phyloP scores from a whole-genome alignment of 2,888 invertebrate genomes.

The Synanthedon formicaeformis region DNA sequence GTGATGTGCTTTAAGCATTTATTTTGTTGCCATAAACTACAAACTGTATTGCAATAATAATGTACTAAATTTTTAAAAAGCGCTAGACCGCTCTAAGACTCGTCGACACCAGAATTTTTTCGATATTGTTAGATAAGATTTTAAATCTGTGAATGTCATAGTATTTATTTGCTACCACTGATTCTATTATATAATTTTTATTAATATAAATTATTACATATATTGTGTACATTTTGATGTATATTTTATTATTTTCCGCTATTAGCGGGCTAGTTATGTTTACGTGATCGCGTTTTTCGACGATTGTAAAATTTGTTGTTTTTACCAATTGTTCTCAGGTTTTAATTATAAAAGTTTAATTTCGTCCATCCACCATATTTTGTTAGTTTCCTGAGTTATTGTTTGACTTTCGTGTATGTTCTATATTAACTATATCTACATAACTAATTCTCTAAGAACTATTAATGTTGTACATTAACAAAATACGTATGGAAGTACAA shows the following conservation, averaged over 20 bases:
- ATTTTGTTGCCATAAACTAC: conserved; percentile 71
- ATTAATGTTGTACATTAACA: conserved; percentile 55
- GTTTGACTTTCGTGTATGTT: conserved; percentile 23
- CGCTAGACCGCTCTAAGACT: conserved; percentile 61
- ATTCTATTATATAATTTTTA: conserved; percentile 62
- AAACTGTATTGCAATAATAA: conserved; percentile 69
- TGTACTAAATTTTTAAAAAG: conserved; percentile 66
- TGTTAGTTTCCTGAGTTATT: conserved; percentile 45
- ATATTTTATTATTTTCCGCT: conserved; percentile 67
- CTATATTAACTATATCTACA: conserved; percentile 13
- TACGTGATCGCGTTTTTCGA: conserved; percentile 56
- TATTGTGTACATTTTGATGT: conserved; percentile 71
- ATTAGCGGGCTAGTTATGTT: conserved; percentile 59
- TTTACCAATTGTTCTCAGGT: conserved; percentile 47
- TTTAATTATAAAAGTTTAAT: conserved; percentile 31
- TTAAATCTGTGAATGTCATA: conserved; percentile 71
- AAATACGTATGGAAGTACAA: conserved; percentile 71
- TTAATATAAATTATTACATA: conserved; percentile 65
- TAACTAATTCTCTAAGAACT: conserved; percentile 48
- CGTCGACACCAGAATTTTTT: conserved; percentile 54
- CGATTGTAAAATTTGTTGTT: conserved; percentile 65
- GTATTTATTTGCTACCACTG: conserved; percentile 69
- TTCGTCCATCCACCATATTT: conserved; percentile 48
- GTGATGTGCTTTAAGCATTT: conserved; percentile 72
- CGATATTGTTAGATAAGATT: conserved; percentile 70